Base-by-base conservation (phyloP, 1,140 invertebrate species). In the Chionoecetes opilio region DNA sequence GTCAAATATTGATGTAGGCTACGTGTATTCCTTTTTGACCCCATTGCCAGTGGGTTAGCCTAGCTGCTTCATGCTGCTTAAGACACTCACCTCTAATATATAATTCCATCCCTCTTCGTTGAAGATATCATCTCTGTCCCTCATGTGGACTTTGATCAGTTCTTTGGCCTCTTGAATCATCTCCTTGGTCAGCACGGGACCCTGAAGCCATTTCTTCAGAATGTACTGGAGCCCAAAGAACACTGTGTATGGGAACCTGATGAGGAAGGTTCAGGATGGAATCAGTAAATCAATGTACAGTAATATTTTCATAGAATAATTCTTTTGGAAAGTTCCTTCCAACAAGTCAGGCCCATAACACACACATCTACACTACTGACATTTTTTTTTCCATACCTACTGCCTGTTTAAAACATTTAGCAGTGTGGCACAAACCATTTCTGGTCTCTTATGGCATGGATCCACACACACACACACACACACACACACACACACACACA, bases 171-270 rank as follows among this genome's bases (percentile, higher is more conserved):
- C 93, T 85, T 94, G 63, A 46, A 94, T 94, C 32, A 89, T 90
- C 35, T 94, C 93, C 87, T 94, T 94, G 32, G 93, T 94, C 14
- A 94, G 29, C 38, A 94, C 93, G 1, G 87, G 88, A 9, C 93
- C 93, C 63, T 90, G 32, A 21, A 94, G 75, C 93, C 93, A 94
- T 84, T 53, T 63, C 53, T 94, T 94, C n/a, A 94, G 87, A 31
- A 94, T 94, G 63, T 94, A 94, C 85, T 94, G 93, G 41, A 94
- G 93, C n/a, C 93, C 93, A 38, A 94, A 94, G 63, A 94, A 94
- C 32, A 94, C 93, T 32, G 93, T 94, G 35, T 94, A 94, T 3
- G 93, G 93, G 29, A 94, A 94, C 34, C 93, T 94, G 87, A 21
- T 2, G 46, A 37, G 21, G n/a, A 82, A 32, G n/a, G 46, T 29